These are phyloP conservation scores for Resseliella maxima DNA, from an alignment of 2,888 invertebrate genomes.

Conservation along the genomic window DNA sequence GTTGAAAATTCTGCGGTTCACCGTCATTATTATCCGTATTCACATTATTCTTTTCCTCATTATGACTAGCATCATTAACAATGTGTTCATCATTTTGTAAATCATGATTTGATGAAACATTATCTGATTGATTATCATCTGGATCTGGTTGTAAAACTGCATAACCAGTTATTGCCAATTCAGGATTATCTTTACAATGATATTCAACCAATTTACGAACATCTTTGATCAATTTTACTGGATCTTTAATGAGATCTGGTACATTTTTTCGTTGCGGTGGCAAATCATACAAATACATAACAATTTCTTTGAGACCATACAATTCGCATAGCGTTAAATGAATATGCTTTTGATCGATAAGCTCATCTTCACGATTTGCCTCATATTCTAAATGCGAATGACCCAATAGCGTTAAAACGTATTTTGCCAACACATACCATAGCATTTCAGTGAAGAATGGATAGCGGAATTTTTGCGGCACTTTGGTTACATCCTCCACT, in stretches of 20 bases:
- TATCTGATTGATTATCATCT: slow-evolving; percentile 55
- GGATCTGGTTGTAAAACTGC: slow-evolving; percentile 74
- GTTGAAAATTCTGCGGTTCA: slow-evolving; percentile 58
- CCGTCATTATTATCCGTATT: background rate
- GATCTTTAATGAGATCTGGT: slow-evolving; percentile 89
- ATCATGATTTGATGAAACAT: slow-evolving; percentile 23
- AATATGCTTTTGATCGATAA: slow-evolving; percentile 69
- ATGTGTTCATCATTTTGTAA: slow-evolving; percentile 49
- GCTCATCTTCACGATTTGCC: slow-evolving; percentile 63
- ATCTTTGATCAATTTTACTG: slow-evolving; percentile 89
- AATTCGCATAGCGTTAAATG: slow-evolving; percentile 84
- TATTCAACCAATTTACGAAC: slow-evolving; percentile 88
- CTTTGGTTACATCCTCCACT: slow-evolving; percentile 95
- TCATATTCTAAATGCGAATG: slow-evolving; percentile 78
- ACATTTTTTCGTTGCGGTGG: slow-evolving; percentile 91
- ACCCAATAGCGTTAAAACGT: slow-evolving; percentile 88
- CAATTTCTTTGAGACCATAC: slow-evolving; percentile 87
- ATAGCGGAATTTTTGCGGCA: slow-evolving; percentile 96
- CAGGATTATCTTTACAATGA: slow-evolving; percentile 87
- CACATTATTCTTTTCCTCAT: slow-evolving; percentile 46
- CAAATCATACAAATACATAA: slow-evolving; percentile 89
- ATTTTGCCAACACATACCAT: slow-evolving; percentile 96
- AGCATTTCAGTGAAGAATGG: slow-evolving; percentile 98
- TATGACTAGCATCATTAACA: background rate
- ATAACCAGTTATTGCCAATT: slow-evolving; percentile 84